A percentile compares a stretch with the other conserved stretches of the same genome.
These are phyloP conservation scores for Periophthalmodon schlosseri DNA, from an alignment of 2,113 vertebrate genomes.

Conservation along the genomic window DNA sequence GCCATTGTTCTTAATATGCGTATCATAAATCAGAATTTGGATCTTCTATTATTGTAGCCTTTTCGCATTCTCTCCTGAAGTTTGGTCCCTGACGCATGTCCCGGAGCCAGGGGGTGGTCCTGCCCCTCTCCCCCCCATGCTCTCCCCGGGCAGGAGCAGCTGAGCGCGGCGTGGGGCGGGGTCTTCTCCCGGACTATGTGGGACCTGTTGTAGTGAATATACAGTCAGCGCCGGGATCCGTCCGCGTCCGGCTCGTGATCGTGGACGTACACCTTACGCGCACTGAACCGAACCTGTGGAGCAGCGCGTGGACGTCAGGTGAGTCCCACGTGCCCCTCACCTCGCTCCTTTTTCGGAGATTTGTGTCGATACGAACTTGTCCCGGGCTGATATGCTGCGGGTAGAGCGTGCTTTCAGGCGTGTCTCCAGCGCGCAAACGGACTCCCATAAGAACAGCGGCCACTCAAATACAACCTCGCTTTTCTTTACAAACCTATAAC, in stretches of 20 bases:
- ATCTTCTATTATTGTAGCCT: not conserved
- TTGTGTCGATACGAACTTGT: not conserved
- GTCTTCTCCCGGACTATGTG: slow-evolving; percentile 28
- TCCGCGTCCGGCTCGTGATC: not conserved
- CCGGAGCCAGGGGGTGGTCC: not conserved
- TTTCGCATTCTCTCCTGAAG: not conserved
- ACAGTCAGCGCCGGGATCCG: slow-evolving; percentile 10
- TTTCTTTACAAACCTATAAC: not conserved
- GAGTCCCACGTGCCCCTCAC: slow-evolving; percentile 30
- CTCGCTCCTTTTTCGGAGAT: not conserved
- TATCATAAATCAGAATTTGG: not conserved
- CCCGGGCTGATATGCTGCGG: slow-evolving; percentile 29
- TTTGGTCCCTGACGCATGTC: not conserved
- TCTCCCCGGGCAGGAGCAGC: slow-evolving; percentile 18
- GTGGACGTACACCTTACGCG: slow-evolving; percentile 15
- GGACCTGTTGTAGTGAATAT: slow-evolving; percentile 64
- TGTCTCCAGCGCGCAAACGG: slow-evolving; percentile 35
- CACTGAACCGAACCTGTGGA: slow-evolving; percentile 12
- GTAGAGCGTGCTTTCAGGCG: slow-evolving; percentile 43
- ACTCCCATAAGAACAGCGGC: not conserved
- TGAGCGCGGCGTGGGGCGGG: slow-evolving; percentile 44
- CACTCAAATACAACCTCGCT: not conserved
- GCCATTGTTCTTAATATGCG: not conserved
- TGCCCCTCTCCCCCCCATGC: not conserved
- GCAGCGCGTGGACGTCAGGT: slow-evolving; percentile 42